Base-by-base conservation (phyloP, 2,113 vertebrate species). In the Takifugu flavidus region DNA sequence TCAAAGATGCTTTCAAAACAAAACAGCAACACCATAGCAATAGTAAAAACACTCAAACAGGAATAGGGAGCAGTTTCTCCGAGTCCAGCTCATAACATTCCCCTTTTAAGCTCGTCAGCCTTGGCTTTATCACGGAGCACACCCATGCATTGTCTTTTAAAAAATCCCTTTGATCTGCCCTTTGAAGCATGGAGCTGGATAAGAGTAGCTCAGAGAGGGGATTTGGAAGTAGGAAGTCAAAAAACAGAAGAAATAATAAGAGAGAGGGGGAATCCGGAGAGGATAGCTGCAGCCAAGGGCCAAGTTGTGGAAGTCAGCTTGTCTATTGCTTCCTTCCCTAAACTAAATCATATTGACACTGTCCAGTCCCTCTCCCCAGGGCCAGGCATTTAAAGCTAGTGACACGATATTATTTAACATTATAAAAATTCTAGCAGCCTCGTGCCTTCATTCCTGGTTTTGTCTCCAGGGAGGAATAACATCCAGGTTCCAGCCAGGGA, bases 391-490 rank as follows among this genome's bases (percentile, higher is more conserved):
- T 83, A 89, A 87, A 89, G 74, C 31, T 13, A 56, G 86, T 90
- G 87, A 91, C 87, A 88, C 71, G 74, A 80, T 85, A 86, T 92
- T 86, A 91, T 88, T 91, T 86, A 90, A 86, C 75, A 25, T 88
- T 88, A 75, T 62, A 88, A 85, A 86, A 88, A 89, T 91, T 82
- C 83, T 70, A 85, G 57, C 76, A 66, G 82, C 77, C 86, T 75
- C 64, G 58, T 26, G 76, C 61, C 74, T 80, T 70, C 71, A 82
- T 86, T 88, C 88, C 82, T 89, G 59, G 79, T 82, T 82, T 84
- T 78, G 66, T 77, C 91, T 84, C 82, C 3, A 0, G 86, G 80
- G 88, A 78, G 65, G 43, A 77, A 83, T 88, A 86, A 92, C 71
- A 13, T 66, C 64, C 67, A 83, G 77, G 49, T 78, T 82, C 69